Base-by-base conservation (phyloP, 92 coral and sea anemone species). In the Phymanthus crucifer region DNA sequence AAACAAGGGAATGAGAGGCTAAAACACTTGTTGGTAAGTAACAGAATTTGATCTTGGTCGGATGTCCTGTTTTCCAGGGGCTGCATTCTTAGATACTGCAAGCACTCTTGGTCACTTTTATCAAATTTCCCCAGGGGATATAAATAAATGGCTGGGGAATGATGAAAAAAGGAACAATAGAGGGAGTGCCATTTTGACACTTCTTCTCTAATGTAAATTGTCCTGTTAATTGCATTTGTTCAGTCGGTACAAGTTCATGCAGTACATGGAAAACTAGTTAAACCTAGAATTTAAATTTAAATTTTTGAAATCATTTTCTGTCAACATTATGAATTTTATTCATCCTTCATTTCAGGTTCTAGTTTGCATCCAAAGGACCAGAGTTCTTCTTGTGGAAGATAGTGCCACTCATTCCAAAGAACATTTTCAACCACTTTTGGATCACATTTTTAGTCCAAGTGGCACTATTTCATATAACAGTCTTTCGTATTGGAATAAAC, bases 1-100 rank as follows among this genome's bases (percentile, higher is more conserved):
- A 77, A 40, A 61, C 45, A 61, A 61, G 71, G 34, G 0, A 54
- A 19, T 31, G 81, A 77, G 32, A 77, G 72, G 31, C 32, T 77
- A 14, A 24, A 11, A 56, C 65, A 61, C 47, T 26, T 77, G 40
- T 61, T 61, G 81, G 81, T 76, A 19, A 2, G 54, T 58, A 58
- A 3, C 3, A 7, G 24, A 19, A 14, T n/a, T n/a, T n/a, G n/a
- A n/a, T n/a, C n/a, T n/a, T n/a, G n/a, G n/a, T n/a, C n/a, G n/a
- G n/a, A n/a, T n/a, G n/a, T n/a, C n/a, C n/a, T 5, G 23, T 54
- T 54, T 1, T 0, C 21, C 19, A 14, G 21, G 23, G 21, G 19
- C 23, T 10, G 64, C 14, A 16, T 54, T 54, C 19, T 45, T 2
- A 9, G 50, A 9, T 45, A 54, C 64, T 10, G 29, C 5, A 10